Conservation (phyloP, 2,888 invertebrate species). For the Trachelus troglodyta region DNA sequence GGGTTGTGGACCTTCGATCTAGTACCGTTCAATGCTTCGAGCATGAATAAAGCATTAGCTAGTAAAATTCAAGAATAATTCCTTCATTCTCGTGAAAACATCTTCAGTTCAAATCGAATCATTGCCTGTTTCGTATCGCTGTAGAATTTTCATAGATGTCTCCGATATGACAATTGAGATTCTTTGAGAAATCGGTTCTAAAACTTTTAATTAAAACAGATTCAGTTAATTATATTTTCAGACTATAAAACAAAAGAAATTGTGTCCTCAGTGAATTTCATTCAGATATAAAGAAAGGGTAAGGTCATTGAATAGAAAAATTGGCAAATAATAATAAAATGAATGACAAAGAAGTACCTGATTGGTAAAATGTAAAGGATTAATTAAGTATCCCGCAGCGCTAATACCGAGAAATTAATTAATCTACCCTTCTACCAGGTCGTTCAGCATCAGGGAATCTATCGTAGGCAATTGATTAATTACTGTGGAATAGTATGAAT, state of each 20-base stretch:
- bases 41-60: not conserved
- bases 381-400: not conserved
- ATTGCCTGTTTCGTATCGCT: not conserved
- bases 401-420: not conserved
- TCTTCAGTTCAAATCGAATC: not conserved
- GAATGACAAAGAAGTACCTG: not conserved
- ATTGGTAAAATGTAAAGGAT: not conserved
- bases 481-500: not conserved
- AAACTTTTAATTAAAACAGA: not conserved
- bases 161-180: not conserved
- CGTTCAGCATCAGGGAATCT: not conserved
- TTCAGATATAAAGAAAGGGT: not conserved
- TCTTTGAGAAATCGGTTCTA: not conserved
- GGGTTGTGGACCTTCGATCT: slow-evolving; percentile 4
- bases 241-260: too few relatives aligned
- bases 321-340: not conserved
- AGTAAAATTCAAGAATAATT: not conserved
- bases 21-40: not conserved
- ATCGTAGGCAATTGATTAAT: not conserved
- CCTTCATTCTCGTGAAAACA: not conserved
- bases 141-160: not conserved
- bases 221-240: too few relatives aligned
- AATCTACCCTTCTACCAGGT: not conserved
- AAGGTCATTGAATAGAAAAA: not conserved
- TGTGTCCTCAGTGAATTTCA: not conserved